These are phyloP conservation scores for Pentalonia nigronervosa DNA, from an alignment of 1,140 invertebrate genomes.

Conservation along the genomic window DNA sequence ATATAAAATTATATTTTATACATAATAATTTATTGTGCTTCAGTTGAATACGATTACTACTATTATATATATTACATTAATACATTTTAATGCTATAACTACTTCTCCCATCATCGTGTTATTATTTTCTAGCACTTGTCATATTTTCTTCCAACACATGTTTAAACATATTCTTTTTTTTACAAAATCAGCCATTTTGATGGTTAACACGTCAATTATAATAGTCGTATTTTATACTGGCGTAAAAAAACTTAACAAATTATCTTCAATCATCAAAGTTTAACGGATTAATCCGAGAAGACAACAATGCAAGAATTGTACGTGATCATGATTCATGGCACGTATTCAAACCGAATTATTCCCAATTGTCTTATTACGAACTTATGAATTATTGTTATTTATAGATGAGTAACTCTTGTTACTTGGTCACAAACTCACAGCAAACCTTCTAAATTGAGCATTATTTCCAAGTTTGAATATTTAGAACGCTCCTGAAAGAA, in stretches of 20 bases:
- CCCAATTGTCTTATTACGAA: neutral
- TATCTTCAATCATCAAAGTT: neutral
- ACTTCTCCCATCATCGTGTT: no score
- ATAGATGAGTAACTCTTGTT: neutral
- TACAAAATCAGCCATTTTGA: no score
- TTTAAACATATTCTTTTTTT: no score
- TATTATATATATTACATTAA: no score
- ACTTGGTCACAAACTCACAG: neutral
- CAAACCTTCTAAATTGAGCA: neutral
- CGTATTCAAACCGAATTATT: neutral
- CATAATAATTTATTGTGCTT: no score
- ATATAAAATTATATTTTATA: no score
- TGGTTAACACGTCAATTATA: neutral
- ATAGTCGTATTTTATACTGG: neutral
- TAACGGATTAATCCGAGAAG: neutral
- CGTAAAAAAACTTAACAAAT: no score
- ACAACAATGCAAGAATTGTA: neutral
- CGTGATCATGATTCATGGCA: neutral
- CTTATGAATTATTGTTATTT: neutral
- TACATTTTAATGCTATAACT: no score
- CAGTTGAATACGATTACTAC: no score
- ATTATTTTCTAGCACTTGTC: no score
- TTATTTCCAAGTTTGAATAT: neutral
- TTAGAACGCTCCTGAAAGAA: neutral
- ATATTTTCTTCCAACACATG: no score